Base-by-base conservation (phyloP, 2,113 vertebrate genomes). In the Mustela lutreola region DNA sequence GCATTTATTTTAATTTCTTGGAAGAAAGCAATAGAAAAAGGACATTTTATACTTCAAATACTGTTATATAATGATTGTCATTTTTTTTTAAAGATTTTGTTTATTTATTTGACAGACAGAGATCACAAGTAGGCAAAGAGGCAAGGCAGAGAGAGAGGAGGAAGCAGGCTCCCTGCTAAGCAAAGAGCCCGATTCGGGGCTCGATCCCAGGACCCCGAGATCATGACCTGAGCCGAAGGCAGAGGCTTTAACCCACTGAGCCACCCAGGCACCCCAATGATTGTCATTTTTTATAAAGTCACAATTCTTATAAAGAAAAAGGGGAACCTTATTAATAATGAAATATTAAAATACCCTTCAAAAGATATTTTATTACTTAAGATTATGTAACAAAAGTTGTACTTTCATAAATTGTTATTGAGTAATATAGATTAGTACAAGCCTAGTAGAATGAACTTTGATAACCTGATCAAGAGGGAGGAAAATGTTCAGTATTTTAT, bases 401-500 rank as follows among this genome's bases (percentile, higher is more conserved):
- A 60, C 56, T 92, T 76, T 85, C 26, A 80, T 81, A 91, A 92
- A 63, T 84, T 87, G 10, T 65, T 98, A 65, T 80, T 95, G 58
- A 88, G 78, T 81, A 11, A 80, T 85, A 84, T 78, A 85, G 21
- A 95, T 78, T 96, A 87, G 22, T 56, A 22, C 2, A 60, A 94
- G 15, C 28, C 18, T 70, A 84, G 50, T 45, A 33, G 26, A 81
- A 97, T 76, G 39, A 94, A 94, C 94, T 91, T 82, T 95, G 50
- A 84, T 79, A 48, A 8, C 73, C n/a, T 67, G 14, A 73, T 63
- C 21, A 90, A 87, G 31, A 81, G 26, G 86, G n/a, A 91, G 16
- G 36, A 96, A 96, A 97, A 94, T 70, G 36, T 70, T 90, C 71
- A 94, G 31, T 71, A 75, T 50, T 95, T 95, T 71, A 95, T 90